Percentiles rank a stretch among this genome's conserved stretches.
phyloP scores from a whole-genome alignment of 2,888 invertebrate species.

The Xestia xanthographa region DNA sequence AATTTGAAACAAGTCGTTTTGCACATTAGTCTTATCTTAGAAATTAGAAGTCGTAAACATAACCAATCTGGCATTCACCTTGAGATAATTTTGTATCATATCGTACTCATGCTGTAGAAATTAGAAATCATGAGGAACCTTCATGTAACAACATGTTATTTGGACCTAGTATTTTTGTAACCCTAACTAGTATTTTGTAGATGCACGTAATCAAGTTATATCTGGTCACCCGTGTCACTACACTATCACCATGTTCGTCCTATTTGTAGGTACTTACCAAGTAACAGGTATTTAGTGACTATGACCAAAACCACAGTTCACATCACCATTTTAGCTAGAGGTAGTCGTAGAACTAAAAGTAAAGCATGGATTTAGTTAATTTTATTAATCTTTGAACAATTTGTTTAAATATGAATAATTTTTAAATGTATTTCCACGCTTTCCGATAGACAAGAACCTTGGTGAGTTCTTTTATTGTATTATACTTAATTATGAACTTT shows the following conservation, averaged over 20 bases:
- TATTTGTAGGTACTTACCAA: conserved; percentile 24
- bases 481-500: conserved; percentile 34
- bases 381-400: conserved; percentile 38
- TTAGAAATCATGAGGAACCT: conserved; percentile 20
- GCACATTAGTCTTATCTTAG: conserved; percentile 28
- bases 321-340: conserved; percentile 57
- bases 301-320: conserved; percentile 48
- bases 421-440: conserved; percentile 84
- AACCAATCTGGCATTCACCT: conserved; percentile 28
- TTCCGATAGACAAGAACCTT: conserved; percentile 88
- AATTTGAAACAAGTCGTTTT: neutral
- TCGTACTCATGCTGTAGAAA: conserved; percentile 34
- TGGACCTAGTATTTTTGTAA: conserved; percentile 25
- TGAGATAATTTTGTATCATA: conserved; percentile 41
- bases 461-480: conserved; percentile 82
- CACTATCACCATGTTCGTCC: conserved; percentile 51
- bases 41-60: conserved; percentile 32
- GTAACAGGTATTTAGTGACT: conserved; percentile 43
- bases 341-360: conserved; percentile 48
- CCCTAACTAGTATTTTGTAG: conserved; percentile 30
- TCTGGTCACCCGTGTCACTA: conserved; percentile 39
- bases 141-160: conserved; percentile 10
- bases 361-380: conserved; percentile 64
- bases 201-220: conserved; percentile 54
- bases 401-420: conserved; percentile 68